These are phyloP conservation scores for Parnassius mnemosyne DNA, from an alignment of 2,888 invertebrate genomes.

Conservation along the genomic window DNA sequence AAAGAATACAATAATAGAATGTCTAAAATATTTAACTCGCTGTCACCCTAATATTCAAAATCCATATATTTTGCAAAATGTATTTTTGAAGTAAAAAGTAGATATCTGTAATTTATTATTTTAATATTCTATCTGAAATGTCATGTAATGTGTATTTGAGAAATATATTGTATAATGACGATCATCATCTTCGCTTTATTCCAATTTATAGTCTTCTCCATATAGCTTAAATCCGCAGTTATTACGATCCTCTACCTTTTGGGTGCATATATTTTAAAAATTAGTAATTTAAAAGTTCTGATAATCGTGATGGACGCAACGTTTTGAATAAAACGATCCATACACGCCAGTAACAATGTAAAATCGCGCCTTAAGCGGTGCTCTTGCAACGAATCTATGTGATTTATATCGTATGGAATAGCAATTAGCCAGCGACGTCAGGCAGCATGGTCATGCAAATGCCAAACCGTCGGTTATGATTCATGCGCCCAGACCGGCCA, in stretches of 20 bases:
- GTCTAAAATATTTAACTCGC: no score
- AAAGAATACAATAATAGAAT: no score
- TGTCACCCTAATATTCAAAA: no score
- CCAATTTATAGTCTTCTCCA: slow-evolving; percentile 21
- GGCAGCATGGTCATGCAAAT: slow-evolving; percentile 57
- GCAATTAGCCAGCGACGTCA: slow-evolving; percentile 59
- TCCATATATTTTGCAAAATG: no score
- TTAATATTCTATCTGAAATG: no score
- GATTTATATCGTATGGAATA: slow-evolving; percentile 67
- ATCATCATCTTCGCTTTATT: slow-evolving; percentile 21
- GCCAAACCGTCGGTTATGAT: slow-evolving; percentile 59
- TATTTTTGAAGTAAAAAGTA: no score
- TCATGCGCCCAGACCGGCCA: slow-evolving; percentile 49
- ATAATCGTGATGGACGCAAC: slow-evolving; percentile 9
- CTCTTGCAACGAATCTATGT: slow-evolving; percentile 38
- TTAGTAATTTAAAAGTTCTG: slow-evolving; percentile 14
- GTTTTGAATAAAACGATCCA: slow-evolving; percentile 13
- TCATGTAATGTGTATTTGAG: neutral
- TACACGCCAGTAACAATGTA: slow-evolving; percentile 27
- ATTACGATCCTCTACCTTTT: slow-evolving; percentile 23
- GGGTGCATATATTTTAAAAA: slow-evolving; percentile 4
- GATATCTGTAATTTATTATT: no score
- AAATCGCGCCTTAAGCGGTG: slow-evolving; percentile 30
- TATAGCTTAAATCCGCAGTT: slow-evolving; percentile 22
- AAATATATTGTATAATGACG: neutral